Evolutionary conservation across 2,113 vertebrate genomes (phyloP).

Genomic region (Platichthys flesus): DNA sequence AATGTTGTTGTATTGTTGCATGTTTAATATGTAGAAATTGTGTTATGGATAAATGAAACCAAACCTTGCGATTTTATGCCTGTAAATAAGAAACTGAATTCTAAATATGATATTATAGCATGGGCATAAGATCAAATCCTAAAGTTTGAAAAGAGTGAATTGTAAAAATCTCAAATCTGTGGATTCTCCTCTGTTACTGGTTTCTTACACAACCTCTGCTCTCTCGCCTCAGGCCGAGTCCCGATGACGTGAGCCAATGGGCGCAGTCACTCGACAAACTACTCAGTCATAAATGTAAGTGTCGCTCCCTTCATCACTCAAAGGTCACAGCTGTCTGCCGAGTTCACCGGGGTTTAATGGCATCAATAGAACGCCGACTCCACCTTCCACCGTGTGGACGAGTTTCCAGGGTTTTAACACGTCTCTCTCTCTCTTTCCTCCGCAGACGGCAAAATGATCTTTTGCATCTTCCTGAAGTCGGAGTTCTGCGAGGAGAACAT

Average conservation of each 20-base stretch:
- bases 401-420: background rate
- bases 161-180: too few relatives aligned
- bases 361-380: conserved; percentile 33
- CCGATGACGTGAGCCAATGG: conserved; percentile 90
- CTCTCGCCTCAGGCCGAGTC: conserved; percentile 82
- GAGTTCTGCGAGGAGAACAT: conserved; percentile 91
- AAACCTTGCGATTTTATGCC: background rate
- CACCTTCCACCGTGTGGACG: background rate
- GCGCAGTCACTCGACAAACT: conserved; percentile 91
- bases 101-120: background rate
- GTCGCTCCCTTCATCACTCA: conserved; percentile 10
- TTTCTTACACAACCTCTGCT: conserved; percentile 14
- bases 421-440: background rate
- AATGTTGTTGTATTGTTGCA: too few relatives aligned
- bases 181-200: too few relatives aligned
- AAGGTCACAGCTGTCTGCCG: conserved; percentile 35
- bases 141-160: too few relatives aligned
- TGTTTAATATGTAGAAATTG: too few relatives aligned
- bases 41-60: background rate
- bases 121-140: too few relatives aligned
- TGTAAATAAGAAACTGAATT: background rate
- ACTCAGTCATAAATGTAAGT: conserved; percentile 91
- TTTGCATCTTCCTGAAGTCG: conserved; percentile 85
- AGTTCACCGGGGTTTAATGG: conserved; percentile 23
- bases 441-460: conserved; percentile 84